Evolutionary conservation across 2,797 vertebrate genomes (phyloP).

Genomic region (Pantherophis alleghaniensis): DNA sequence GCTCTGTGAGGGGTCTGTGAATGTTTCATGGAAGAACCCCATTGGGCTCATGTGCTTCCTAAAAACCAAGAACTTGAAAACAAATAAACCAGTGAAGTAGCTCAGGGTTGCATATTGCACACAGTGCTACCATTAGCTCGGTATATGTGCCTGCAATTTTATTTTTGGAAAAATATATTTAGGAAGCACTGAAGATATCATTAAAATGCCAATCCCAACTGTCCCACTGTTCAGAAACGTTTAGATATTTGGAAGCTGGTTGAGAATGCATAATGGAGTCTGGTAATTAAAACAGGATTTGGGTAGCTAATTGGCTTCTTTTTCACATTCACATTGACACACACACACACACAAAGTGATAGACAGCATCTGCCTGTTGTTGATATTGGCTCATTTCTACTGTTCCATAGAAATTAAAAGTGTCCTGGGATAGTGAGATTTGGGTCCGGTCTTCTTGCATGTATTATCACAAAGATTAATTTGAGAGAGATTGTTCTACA

Average conservation of each 20-base stretch:
- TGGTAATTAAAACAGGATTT: conserved; percentile 27
- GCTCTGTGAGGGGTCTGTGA: not conserved
- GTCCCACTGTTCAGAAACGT: conserved; percentile 46
- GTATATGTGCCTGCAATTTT: conserved; percentile 41
- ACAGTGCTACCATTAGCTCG: conserved; percentile 2
- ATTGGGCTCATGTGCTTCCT: not conserved
- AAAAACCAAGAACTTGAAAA: conserved; percentile 9
- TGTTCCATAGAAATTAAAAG: not conserved
- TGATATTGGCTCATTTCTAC: not conserved
- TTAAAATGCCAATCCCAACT: conserved; percentile 38
- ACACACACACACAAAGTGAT: not conserved
- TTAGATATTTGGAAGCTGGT: conserved; percentile 46
- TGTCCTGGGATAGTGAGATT: not conserved
- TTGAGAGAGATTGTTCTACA: conserved; percentile 30
- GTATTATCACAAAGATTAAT: not conserved
- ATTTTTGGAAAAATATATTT: conserved; percentile 52
- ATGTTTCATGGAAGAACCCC: not conserved
- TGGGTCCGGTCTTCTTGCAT: not conserved
- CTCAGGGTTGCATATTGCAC: conserved; percentile 13
- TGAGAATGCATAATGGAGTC: conserved; percentile 10
- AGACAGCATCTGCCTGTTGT: not conserved
- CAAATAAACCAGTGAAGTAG: conserved; percentile 5
- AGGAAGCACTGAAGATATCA: conserved; percentile 46
- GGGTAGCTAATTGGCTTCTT: not conserved
- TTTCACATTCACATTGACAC: not conserved